Evolutionary conservation across 2,113 vertebrate genomes (phyloP).

Genomic region (Ivindomyrus marchei): DNA sequence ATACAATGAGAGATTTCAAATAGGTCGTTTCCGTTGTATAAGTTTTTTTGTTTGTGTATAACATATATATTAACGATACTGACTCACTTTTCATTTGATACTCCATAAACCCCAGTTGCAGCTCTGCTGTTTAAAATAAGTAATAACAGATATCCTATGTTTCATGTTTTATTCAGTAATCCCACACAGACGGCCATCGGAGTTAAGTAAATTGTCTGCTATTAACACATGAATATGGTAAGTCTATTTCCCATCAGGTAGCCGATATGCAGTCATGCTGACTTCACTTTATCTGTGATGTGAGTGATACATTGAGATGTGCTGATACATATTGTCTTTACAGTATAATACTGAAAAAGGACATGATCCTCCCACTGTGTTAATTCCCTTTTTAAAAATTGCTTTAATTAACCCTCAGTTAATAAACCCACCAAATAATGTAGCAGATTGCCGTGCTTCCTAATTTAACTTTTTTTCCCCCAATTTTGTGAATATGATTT

Average conservation of each 20-base stretch:
- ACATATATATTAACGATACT: no score
- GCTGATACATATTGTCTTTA: background rate
- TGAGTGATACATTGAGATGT: background rate
- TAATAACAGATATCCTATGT: no score
- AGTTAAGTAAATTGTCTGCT: background rate
- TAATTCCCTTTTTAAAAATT: conserved; percentile 20
- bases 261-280: background rate
- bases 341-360: conserved; percentile 6
- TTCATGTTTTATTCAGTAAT: background rate
- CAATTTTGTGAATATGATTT: conserved; percentile 14
- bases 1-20: background rate
- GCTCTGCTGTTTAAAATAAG: background rate
- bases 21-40: background rate
- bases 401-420: conserved; percentile 15
- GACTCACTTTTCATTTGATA: background rate
- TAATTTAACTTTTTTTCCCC: background rate
- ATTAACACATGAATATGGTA: background rate
- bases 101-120: background rate
- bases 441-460: conserved; percentile 4
- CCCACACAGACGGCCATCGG: background rate
- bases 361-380: conserved; percentile 14
- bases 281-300: background rate
- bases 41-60: no score
- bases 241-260: background rate
- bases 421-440: conserved; percentile 19